phyloP scores from a whole-genome alignment of 2,797 vertebrate species.

The Picus viridis region DNA sequence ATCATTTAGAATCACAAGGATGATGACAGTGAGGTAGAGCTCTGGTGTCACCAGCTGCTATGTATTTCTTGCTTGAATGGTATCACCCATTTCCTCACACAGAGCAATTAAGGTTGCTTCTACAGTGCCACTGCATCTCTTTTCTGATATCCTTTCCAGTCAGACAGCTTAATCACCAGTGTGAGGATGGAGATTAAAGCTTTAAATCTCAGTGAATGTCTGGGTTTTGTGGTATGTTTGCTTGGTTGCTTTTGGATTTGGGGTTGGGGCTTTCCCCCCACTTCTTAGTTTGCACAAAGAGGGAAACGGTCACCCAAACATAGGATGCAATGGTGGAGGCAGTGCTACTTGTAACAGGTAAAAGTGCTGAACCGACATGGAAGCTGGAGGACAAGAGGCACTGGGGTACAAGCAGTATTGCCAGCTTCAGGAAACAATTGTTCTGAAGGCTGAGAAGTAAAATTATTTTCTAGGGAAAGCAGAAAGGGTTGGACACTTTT shows the following conservation, averaged over 20 bases:
- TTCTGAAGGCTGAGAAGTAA: not conserved
- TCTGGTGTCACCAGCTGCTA: not conserved
- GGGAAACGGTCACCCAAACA: not conserved
- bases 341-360: not conserved
- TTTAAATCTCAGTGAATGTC: not conserved
- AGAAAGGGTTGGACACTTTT: not conserved
- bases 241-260: not conserved
- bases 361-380: not conserved
- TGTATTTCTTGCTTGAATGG: not conserved
- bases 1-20: not conserved
- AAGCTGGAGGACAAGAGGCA: not conserved
- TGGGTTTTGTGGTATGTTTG: not conserved
- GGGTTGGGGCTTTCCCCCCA: fast-evolving
- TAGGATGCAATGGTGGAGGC: not conserved
- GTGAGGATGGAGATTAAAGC: not conserved
- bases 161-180: not conserved
- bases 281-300: not conserved
- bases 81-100: fast-evolving
- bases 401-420: not conserved
- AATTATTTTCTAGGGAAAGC: not conserved
- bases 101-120: not conserved
- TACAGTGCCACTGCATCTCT: not conserved
- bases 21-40: not conserved
- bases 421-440: not conserved
- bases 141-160: not conserved